Evolutionary conservation across 2,113 vertebrate genomes (phyloP).

Genomic region (Monopterus albus): DNA sequence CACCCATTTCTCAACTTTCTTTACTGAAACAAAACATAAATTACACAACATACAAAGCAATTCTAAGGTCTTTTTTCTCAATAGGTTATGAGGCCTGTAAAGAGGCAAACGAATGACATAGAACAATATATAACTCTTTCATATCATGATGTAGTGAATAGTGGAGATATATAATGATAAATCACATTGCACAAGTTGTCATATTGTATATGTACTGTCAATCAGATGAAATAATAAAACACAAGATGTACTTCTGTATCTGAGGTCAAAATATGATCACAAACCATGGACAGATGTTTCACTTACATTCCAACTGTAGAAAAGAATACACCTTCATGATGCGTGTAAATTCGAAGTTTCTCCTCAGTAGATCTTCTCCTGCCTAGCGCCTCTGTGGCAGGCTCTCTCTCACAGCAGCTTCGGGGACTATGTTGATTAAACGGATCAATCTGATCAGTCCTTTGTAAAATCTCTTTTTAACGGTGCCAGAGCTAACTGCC

Average conservation of each 20-base stretch:
- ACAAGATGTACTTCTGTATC: conserved; percentile 64
- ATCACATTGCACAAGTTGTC: conserved; percentile 79
- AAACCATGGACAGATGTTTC: conserved; percentile 57
- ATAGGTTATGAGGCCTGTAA: conserved; percentile 76
- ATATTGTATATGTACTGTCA: conserved; percentile 72
- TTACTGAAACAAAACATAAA: conserved; percentile 78
- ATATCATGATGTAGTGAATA: conserved; percentile 70
- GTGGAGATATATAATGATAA: conserved; percentile 77
- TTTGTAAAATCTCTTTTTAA: conserved; percentile 50
- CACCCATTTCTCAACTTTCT: conserved; percentile 71
- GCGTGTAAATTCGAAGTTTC: conserved; percentile 1
- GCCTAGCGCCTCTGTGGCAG: conserved; percentile 1
- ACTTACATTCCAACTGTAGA: conserved; percentile 71
- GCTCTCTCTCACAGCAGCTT: conserved; percentile 40
- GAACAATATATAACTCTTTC: conserved; percentile 75
- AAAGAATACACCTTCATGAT: conserved; percentile 55
- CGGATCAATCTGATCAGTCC: conserved; percentile 60
- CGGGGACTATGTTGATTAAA: conserved; percentile 41
- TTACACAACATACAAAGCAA: conserved; percentile 76
- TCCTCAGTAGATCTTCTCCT: conserved; percentile 24
- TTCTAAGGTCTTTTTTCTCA: conserved; percentile 68
- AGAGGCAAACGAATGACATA: conserved; percentile 79
- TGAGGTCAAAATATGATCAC: conserved; percentile 63
- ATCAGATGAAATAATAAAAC: conserved; percentile 65
- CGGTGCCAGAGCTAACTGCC: conserved; percentile 39